These are phyloP conservation scores for Chlorodrepanis virens DNA, from an alignment of 2,113 vertebrate species.

Conservation along the genomic window DNA sequence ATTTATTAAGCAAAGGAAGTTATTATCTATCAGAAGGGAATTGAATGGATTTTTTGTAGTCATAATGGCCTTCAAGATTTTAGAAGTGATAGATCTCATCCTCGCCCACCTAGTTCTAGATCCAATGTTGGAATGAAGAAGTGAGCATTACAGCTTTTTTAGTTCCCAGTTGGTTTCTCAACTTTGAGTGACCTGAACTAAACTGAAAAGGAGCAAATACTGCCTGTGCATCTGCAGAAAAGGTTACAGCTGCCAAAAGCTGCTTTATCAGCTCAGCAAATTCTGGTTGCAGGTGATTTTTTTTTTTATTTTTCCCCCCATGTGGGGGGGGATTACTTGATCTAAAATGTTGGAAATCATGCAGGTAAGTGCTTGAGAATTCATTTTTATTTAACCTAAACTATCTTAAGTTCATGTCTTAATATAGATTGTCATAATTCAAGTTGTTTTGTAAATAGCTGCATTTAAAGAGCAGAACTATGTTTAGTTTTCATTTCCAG, in stretches of 20 bases:
- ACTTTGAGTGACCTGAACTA: constrained; percentile 41
- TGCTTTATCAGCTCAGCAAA: not conserved
- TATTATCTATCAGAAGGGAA: constrained; percentile 7
- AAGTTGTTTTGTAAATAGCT: not conserved
- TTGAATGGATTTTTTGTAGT: constrained; percentile 2
- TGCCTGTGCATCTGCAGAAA: constrained; percentile 32
- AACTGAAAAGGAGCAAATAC: constrained; percentile 11
- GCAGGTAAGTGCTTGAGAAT: not conserved
- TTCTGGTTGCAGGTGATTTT: not conserved
- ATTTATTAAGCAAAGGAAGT: constrained; percentile 33
- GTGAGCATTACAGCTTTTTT: not conserved
- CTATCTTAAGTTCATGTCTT: not conserved
- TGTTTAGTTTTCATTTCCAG: not conserved
- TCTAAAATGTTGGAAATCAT: not conserved
- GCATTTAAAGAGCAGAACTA: not conserved
- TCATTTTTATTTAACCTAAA: not conserved
- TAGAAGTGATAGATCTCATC: constrained; percentile 13
- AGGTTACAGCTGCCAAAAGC: not conserved
- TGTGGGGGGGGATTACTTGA: not conserved
- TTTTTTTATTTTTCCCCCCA: not conserved
- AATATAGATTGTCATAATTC: not conserved
- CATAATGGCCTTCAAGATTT: not conserved
- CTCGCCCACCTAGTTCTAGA: constrained; percentile 16
- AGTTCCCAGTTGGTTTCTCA: constrained; percentile 37
- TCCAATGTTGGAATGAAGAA: not conserved